Conservation (phyloP, 2,888 invertebrate species). For the Osmoderma eremita region DNA sequence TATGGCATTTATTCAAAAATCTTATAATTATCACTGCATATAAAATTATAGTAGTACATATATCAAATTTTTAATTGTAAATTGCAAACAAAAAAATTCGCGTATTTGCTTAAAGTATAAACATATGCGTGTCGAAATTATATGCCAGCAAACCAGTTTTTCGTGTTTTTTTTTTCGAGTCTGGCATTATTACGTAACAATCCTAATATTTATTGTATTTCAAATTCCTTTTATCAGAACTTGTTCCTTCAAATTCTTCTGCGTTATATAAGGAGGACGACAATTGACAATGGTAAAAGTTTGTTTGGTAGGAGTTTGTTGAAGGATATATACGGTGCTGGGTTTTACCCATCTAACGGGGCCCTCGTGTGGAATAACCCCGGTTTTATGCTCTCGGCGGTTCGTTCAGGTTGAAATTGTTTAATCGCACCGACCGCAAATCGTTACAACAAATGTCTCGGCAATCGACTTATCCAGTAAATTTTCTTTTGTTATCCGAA, state of each 20-base stretch:
- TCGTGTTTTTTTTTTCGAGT: slow-evolving; percentile 15
- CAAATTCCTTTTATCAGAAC: too few species aligned
- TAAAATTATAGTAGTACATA: not conserved
- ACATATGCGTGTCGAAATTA: slow-evolving; percentile 3
- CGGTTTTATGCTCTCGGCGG: slow-evolving; percentile 8
- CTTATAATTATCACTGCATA: too few species aligned
- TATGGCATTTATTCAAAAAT: too few species aligned
- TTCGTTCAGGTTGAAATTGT: slow-evolving; percentile 4
- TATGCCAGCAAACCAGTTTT: slow-evolving; percentile 25
- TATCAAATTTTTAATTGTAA: not conserved
- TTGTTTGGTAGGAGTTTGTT: not conserved
- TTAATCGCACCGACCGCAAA: not conserved
- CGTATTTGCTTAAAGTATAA: not conserved
- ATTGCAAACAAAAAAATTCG: not conserved
- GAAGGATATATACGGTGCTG: slow-evolving; percentile 4
- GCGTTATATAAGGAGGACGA: not conserved
- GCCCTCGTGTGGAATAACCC: slow-evolving; percentile 32
- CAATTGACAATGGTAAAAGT: slow-evolving; percentile 14
- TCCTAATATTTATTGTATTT: too few species aligned
- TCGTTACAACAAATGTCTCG: not conserved
- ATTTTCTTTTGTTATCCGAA: slow-evolving; percentile 3
- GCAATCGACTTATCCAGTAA: not conserved
- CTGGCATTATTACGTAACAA: slow-evolving; percentile 8
- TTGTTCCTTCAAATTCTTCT: too few species aligned
- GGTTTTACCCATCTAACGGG: slow-evolving; percentile 38